Evolutionary conservation across 2,113 vertebrate genomes (phyloP).

Genomic region (Paraplagusia blochii): DNA sequence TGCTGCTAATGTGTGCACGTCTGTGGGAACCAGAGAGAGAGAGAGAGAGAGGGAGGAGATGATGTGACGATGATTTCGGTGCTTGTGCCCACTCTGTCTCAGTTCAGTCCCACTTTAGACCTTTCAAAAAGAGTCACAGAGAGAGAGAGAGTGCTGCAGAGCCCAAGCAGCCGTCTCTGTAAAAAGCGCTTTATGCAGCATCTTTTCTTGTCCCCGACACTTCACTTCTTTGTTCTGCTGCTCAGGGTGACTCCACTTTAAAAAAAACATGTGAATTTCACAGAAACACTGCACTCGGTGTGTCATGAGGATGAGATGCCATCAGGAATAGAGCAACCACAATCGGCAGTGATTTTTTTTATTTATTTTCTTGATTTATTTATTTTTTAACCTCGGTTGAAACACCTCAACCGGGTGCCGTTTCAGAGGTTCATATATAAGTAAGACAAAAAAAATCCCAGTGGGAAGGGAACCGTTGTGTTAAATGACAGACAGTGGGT

Average conservation of each 20-base stretch:
- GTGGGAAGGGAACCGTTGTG: slow-evolving; percentile 14
- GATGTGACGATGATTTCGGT: slow-evolving; percentile 38
- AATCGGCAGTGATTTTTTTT: background rate
- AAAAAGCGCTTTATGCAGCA: slow-evolving; percentile 43
- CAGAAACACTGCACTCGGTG: slow-evolving; percentile 38
- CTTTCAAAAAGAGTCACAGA: slow-evolving; percentile 26
- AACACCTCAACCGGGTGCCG: slow-evolving; percentile 17
- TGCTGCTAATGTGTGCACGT: slow-evolving; percentile 17
- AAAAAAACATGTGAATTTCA: slow-evolving; percentile 36
- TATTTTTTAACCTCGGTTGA: slow-evolving; percentile 3
- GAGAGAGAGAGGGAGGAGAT: slow-evolving; percentile 38
- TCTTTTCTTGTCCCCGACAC: slow-evolving; percentile 44
- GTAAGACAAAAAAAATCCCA: slow-evolving; percentile 2
- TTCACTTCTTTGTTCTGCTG: slow-evolving; percentile 41
- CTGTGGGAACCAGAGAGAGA: slow-evolving; percentile 28
- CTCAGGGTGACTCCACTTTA: slow-evolving; percentile 27
- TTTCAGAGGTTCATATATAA: background rate
- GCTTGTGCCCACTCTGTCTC: slow-evolving; percentile 30
- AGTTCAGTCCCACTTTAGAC: slow-evolving; percentile 34
- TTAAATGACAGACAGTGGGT: slow-evolving; percentile 16
- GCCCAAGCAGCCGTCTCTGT: slow-evolving; percentile 50
- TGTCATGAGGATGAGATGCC: slow-evolving; percentile 40
- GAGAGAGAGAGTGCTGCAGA: slow-evolving; percentile 11
- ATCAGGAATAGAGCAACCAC: slow-evolving; percentile 24
- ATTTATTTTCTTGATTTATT: background rate